phyloP scores from a whole-genome alignment of 2,888 invertebrate genomes.

The Eupelmus urozonus region DNA sequence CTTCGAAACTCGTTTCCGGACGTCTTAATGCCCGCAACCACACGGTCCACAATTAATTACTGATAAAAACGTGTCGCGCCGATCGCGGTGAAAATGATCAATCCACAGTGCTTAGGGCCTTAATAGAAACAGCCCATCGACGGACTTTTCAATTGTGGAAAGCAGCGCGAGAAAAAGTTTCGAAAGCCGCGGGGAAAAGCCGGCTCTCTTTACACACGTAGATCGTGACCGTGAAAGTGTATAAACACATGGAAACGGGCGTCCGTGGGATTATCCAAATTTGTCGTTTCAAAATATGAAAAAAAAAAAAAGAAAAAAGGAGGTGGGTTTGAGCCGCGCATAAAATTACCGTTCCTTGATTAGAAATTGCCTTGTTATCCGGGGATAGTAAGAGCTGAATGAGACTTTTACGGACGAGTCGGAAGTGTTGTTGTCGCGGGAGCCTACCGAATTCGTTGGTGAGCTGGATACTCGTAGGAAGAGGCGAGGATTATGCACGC shows the following conservation, averaged over 20 bases:
- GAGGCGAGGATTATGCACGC: background rate
- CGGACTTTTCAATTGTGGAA: slow-evolving; percentile 52
- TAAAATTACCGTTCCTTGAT: slow-evolving; percentile 21
- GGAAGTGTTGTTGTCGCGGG: background rate
- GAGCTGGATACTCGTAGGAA: too few species aligned
- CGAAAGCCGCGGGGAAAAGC: slow-evolving; percentile 55
- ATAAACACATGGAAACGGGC: background rate
- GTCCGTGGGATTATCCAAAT: slow-evolving; percentile 28
- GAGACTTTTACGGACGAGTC: background rate
- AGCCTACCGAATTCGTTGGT: too few species aligned
- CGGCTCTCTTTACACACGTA: background rate
- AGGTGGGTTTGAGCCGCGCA: background rate
- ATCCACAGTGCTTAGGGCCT: background rate
- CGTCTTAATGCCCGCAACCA: background rate
- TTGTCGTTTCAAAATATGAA: slow-evolving; percentile 9
- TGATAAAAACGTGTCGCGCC: slow-evolving; percentile 13
- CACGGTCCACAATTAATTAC: slow-evolving; percentile 8
- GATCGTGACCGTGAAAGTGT: slow-evolving; percentile 42
- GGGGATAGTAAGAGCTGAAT: background rate
- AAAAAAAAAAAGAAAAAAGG: background rate
- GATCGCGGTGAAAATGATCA: slow-evolving; percentile 25
- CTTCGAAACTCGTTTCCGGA: background rate
- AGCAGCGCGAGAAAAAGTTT: slow-evolving; percentile 55
- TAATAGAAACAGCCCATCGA: slow-evolving; percentile 27
- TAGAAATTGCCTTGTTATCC: slow-evolving; percentile 23